Percentiles rank a stretch among this genome's conserved stretches.
phyloP scores from a whole-genome alignment of 2,888 invertebrate species.

The Serrognathus titanus region DNA sequence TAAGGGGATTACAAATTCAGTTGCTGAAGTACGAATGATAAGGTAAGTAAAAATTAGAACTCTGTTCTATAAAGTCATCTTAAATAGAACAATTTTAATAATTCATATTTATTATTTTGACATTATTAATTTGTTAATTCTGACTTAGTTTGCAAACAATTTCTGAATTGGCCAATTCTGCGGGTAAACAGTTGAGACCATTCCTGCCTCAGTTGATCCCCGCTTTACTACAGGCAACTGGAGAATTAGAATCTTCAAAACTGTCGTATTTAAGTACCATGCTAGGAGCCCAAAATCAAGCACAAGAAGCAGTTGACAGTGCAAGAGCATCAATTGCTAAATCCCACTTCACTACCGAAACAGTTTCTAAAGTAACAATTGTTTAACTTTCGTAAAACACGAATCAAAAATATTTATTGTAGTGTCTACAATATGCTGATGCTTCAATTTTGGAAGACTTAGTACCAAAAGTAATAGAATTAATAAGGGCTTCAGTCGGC shows the following conservation, averaged over 20 bases:
- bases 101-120: too few species aligned
- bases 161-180: conserved; percentile 78
- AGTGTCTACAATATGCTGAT: conserved; percentile 71
- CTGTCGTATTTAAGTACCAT: conserved; percentile 77
- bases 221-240: conserved; percentile 79
- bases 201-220: conserved; percentile 79
- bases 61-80: too few species aligned
- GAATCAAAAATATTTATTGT: conserved; percentile 19
- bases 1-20: conserved; percentile 73
- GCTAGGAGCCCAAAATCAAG: conserved; percentile 62
- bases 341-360: conserved; percentile 84
- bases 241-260: conserved; percentile 78
- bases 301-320: conserved; percentile 75
- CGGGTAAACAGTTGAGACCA: conserved; percentile 74
- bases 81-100: too few species aligned
- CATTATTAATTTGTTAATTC: neutral
- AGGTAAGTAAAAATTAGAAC: too few species aligned
- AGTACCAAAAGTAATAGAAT: conserved; percentile 76
- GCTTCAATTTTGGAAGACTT: conserved; percentile 72
- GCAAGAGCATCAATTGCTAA: conserved; percentile 77
- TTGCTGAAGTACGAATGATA: conserved; percentile 73
- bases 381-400: neutral
- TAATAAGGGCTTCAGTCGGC: conserved; percentile 75
- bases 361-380: conserved; percentile 69
- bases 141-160: conserved; percentile 72